Base-by-base conservation (phyloP, 1,140 invertebrate genomes). In the Ganaspis sp. region DNA sequence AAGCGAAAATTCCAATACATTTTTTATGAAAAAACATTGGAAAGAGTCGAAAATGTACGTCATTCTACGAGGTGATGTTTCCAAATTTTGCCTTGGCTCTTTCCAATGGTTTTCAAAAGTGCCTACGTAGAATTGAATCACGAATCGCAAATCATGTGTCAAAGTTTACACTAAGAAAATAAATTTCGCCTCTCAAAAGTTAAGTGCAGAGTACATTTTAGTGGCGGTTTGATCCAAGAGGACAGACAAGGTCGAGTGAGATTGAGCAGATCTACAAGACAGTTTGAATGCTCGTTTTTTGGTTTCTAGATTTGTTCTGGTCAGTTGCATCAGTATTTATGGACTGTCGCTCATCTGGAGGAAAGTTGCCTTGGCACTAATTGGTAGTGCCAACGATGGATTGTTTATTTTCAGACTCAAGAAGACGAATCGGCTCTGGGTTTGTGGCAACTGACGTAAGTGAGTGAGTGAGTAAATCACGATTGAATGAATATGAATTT, bases 291-390 rank as follows among this genome's bases (percentile, higher is more conserved):
- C 29, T n/a, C 15, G 4, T 64, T 64, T 64, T 26, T 64, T 26
- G 23, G 21, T 64, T 64, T 64, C 11, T 34, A n/a, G 26, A 64
- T 64, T 64, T 34, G 12, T 64, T 64, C 58, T 64, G 58, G 21
- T 58, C 54, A 58, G 26, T 29, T 64, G 8, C 21, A 29, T 64
- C 19, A 54, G 53, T 54, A 54, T 34, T 64, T 64, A 64, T 64
- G 12, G 58, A 64, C 15, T 12, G 54, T 19, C 21, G 19, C 9
- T 58, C 54, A 58, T 58, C 54, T 58, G 21, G 23, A 58, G 23
- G 23, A 38, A 58, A 23, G 26, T 53, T 54, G 45, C 74, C 74
- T 75, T 75, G 74, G 74, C 74, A 75, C 49, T 71, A 75, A 75
- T 75, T 71, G 64, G 26, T 29, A 21, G 23, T 37, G 42, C 40